Conservation (phyloP, 2,113 vertebrate species). For the Malurus elegans region DNA sequence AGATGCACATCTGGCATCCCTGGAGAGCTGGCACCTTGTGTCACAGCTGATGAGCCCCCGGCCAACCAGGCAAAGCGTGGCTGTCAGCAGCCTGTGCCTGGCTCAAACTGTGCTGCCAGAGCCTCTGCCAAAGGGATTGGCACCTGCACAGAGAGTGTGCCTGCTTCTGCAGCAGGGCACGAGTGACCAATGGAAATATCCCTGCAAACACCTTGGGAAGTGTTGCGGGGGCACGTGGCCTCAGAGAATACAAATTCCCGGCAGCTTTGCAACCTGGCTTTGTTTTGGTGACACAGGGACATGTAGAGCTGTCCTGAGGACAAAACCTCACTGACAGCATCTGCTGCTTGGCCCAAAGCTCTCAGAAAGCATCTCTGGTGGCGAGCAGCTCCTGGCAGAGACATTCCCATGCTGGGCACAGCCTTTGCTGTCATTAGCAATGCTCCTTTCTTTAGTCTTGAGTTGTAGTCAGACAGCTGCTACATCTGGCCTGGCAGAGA, state of each 20-base stretch:
- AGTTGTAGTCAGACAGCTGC: neutral
- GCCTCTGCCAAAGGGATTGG: neutral
- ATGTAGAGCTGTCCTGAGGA: neutral
- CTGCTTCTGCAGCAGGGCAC: neutral
- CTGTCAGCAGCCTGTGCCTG: neutral
- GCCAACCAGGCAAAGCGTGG: neutral
- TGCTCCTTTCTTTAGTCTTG: neutral
- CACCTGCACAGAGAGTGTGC: neutral
- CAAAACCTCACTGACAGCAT: neutral
- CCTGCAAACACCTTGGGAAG: neutral
- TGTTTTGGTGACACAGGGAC: neutral
- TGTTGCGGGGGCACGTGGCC: accelerated
- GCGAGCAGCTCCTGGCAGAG: neutral
- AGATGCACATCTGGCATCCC: neutral
- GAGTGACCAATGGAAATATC: neutral
- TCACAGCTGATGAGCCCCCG: accelerated
- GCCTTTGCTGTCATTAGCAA: neutral
- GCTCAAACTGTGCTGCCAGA: neutral
- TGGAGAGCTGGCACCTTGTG: neutral
- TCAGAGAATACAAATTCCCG: accelerated
- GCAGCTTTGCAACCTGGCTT: accelerated
- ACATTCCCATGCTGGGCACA: neutral
- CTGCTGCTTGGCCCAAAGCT: neutral
- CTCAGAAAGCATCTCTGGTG: neutral
- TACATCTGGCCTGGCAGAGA: neutral